These are phyloP conservation scores for Isurus oxyrinchus DNA, from an alignment of 2,113 vertebrate genomes.

Conservation along the genomic window DNA sequence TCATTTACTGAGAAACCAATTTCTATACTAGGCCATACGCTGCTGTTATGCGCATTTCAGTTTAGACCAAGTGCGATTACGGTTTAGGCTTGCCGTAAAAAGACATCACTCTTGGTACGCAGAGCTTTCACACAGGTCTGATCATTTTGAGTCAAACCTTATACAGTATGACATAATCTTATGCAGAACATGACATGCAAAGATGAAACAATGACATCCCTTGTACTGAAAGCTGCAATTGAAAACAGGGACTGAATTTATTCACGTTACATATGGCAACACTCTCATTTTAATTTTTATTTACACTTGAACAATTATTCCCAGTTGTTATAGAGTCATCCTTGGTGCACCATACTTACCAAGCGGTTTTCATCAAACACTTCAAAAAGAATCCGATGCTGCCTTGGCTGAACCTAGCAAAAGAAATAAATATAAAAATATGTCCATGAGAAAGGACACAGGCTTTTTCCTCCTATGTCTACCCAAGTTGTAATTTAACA, in stretches of 20 bases:
- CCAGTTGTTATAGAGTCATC: background rate
- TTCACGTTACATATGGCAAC: background rate
- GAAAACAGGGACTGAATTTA: background rate
- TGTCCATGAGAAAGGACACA: background rate
- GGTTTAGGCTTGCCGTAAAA: background rate
- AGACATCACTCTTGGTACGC: background rate
- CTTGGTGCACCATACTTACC: conserved; percentile 63
- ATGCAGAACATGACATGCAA: background rate
- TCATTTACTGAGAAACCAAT: background rate
- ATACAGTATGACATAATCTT: background rate
- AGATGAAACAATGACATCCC: background rate
- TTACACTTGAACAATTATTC: background rate
- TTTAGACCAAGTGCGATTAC: background rate
- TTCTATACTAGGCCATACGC: background rate
- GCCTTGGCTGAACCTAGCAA: conserved; percentile 78
- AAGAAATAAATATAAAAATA: conserved; percentile 40
- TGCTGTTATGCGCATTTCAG: no score
- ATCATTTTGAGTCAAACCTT: background rate
- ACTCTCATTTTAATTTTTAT: background rate
- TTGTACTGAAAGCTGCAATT: background rate
- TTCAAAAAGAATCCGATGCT: conserved; percentile 85
- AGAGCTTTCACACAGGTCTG: background rate
- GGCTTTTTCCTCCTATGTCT: background rate
- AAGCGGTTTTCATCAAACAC: conserved; percentile 97
- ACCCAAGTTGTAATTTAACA: background rate